A percentile compares a stretch with the other conserved stretches of the same genome.
Conservation (phyloP, 2,888 invertebrate genomes). For the Meiosimyza decipiens region DNA sequence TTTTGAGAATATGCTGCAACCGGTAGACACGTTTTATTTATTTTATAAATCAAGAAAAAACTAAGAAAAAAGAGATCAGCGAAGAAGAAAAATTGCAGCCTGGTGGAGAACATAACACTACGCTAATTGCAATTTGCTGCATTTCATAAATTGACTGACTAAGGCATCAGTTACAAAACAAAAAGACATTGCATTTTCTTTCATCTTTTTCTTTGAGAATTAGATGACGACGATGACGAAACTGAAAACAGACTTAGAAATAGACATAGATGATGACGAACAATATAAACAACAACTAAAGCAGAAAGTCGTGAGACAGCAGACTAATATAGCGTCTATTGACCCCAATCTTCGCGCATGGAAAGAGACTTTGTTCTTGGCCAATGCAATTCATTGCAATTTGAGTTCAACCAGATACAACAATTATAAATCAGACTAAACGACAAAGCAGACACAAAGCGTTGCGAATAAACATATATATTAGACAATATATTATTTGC, state of each 20-base stretch:
- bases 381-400: neutral
- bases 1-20: no score
- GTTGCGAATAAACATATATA: neutral
- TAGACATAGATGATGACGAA: no score
- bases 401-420: neutral
- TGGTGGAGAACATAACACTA: no score
- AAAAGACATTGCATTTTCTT: neutral
- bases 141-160: no score
- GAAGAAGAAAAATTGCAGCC: no score
- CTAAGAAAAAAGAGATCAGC: no score
- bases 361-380: neutral
- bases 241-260: conserved; percentile 13
- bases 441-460: no score
- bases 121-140: no score
- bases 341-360: conserved; percentile 24
- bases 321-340: conserved; percentile 26
- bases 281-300: neutral
- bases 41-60: no score
- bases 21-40: no score
- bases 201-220: neutral
- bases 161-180: no score
- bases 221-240: conserved; percentile 30
- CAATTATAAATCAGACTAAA: neutral
- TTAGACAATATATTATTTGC: no score
- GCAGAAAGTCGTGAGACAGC: neutral